phyloP scores from a whole-genome alignment of 1,140 invertebrate genomes.

The Meloidogyne chitwoodi region DNA sequence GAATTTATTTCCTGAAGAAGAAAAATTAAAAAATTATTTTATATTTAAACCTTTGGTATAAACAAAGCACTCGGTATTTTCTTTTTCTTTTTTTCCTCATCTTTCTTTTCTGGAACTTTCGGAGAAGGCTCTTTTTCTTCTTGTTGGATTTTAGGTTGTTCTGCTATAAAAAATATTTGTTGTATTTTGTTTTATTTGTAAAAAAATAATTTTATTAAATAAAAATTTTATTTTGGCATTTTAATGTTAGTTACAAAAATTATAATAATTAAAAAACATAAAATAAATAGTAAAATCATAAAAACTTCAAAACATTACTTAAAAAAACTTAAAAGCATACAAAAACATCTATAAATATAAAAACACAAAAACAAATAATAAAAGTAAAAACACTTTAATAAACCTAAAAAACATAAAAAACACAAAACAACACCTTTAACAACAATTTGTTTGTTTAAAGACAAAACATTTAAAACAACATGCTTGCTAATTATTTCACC shows the following conservation, averaged over 20 bases:
- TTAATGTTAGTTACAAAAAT: too few species aligned
- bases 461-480: not conserved
- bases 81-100: slow-evolving; percentile 15
- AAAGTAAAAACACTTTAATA: too few species aligned
- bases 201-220: not conserved
- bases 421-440: not conserved
- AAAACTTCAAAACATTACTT: too few species aligned
- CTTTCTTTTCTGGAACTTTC: not conserved
- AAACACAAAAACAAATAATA: not conserved
- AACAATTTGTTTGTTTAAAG: not conserved
- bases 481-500: slow-evolving; percentile 9
- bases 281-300: too few species aligned
- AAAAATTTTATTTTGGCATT: not conserved
- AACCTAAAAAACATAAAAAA: not conserved
- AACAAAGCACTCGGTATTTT: slow-evolving; percentile 14
- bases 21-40: not conserved
- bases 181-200: too few species aligned
- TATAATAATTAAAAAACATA: too few species aligned
- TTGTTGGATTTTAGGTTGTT: not conserved
- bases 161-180: not conserved
- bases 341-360: not conserved
- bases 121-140: not conserved
- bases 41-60: slow-evolving; percentile 21
- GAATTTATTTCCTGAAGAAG: slow-evolving; percentile 23
- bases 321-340: too few species aligned